Base-by-base conservation (phyloP, 2,797 vertebrate genomes). In the Calcarius lapponicus region DNA sequence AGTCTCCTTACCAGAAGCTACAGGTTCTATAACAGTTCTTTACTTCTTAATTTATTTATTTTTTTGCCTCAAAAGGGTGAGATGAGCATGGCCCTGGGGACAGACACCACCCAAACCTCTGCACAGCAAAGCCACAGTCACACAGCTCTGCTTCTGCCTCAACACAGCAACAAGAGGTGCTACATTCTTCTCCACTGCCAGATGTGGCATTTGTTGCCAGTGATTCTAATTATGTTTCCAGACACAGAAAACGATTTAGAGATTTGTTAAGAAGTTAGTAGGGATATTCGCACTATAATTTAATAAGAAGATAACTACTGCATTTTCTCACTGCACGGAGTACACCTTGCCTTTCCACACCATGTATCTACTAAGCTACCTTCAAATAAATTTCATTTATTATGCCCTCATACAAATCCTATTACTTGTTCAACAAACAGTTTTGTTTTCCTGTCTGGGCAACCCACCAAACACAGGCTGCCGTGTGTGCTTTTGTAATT, bases 361-460 rank as follows among this genome's bases (percentile, higher is more conserved):
- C 32, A 0, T 17, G 20, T 58, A 40, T 67, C 61, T 80, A 62
- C 50, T 83, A 75, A 86, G 88, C 51, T 84, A 86, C 75, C 66
- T 86, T 92, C 91, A 91, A 91, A 96, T 86, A 93, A 90, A 90
- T 89, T 83, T 87, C 64, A 62, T 87, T 91, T 92, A 82, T 90
- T 89, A 91, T 73, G 92, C 71, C 60, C 81, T 61, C 89, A 57
- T 57, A 94, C 84, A 93, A 90, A 95, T 91, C 80, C 72, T 87
- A 47, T 85, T 73, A 91, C 84, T 86, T 83, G 85, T 86, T 91
- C 81, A 92, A 90, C 92, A 96, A 92, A 96, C 79, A 96, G 84
- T 78, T 81, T 54, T 80, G 74, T 85, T 81, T 96, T 83, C 93
- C 86, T 58, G 79, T 64, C 93, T 78, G 90, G 91, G 95, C 93